Evolutionary conservation across 2,888 invertebrate genomes (phyloP).

Genomic region (Oxycera nigricornis): DNA sequence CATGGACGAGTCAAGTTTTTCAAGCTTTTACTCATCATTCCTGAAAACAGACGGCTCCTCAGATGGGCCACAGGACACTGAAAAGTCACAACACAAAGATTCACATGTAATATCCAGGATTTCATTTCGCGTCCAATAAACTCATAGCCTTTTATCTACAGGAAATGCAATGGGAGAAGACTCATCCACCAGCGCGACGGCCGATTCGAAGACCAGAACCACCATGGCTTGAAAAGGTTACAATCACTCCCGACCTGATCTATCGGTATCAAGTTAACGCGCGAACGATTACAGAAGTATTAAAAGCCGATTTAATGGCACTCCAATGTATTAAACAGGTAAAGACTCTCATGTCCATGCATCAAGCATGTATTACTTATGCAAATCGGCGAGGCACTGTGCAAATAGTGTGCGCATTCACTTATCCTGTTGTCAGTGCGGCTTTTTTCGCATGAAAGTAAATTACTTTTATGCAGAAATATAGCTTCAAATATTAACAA

Average conservation of each 20-base stretch:
- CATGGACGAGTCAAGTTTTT: slow-evolving; percentile 69
- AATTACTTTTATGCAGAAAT: no score
- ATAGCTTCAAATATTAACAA: no score
- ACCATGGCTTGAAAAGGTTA: slow-evolving; percentile 68
- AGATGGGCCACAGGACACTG: slow-evolving; percentile 57
- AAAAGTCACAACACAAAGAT: slow-evolving; percentile 50
- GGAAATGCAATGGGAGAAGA: slow-evolving; percentile 42
- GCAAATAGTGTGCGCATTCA: no score
- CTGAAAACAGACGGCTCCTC: slow-evolving; percentile 69
- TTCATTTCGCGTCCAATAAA: slow-evolving; percentile 1
- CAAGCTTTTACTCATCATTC: slow-evolving; percentile 75
- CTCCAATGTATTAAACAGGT: slow-evolving; percentile 66
- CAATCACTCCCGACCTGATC: slow-evolving; percentile 67
- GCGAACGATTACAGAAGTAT: slow-evolving; percentile 65
- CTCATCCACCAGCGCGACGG: background rate
- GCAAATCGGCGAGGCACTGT: no score
- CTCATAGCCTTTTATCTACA: no score
- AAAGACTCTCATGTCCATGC: slow-evolving; percentile 45
- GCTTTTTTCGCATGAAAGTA: background rate
- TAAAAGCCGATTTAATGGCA: slow-evolving; percentile 66
- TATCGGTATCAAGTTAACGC: slow-evolving; percentile 68
- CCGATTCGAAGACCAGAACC: slow-evolving; percentile 60
- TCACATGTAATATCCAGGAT: slow-evolving; percentile 29
- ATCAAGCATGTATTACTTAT: no score
- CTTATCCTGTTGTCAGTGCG: background rate